phyloP scores from a whole-genome alignment of 1,140 invertebrate genomes.

The Diachasmimorpha longicaudata region DNA sequence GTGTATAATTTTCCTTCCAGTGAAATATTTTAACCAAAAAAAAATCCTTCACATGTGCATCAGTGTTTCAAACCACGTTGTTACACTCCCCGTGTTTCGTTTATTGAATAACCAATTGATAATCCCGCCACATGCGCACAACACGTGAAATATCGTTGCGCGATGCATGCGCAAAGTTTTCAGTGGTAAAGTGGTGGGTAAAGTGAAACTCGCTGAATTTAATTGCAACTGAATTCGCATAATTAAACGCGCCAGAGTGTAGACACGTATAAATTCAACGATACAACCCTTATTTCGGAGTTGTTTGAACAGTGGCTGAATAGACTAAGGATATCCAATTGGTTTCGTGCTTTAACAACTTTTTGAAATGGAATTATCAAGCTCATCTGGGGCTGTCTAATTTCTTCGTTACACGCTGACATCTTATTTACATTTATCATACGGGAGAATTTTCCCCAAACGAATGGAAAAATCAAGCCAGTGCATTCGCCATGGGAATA shows the following conservation, averaged over 20 bases:
- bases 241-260: background rate
- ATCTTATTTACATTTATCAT: background rate
- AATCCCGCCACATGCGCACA: slow-evolving; percentile 10
- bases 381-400: too few species aligned
- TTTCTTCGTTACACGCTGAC: background rate
- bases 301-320: background rate
- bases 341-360: background rate
- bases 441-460: too few species aligned
- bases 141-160: background rate
- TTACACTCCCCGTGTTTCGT: background rate
- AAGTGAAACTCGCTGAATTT: background rate
- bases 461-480: background rate
- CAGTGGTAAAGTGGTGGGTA: background rate
- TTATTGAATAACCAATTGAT: slow-evolving; percentile 1
- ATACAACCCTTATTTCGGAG: background rate
- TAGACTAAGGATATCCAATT: background rate
- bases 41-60: background rate
- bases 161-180: slow-evolving; percentile 3
- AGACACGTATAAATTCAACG: background rate
- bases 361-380: background rate
- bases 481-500: background rate
- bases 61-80: background rate
- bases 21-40: background rate
- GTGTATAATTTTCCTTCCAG: background rate
- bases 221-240: background rate